Percentiles rank a stretch among this genome's conserved stretches.
phyloP scores from a whole-genome alignment of 2,888 invertebrate species.

The Conistra vaccinii region DNA sequence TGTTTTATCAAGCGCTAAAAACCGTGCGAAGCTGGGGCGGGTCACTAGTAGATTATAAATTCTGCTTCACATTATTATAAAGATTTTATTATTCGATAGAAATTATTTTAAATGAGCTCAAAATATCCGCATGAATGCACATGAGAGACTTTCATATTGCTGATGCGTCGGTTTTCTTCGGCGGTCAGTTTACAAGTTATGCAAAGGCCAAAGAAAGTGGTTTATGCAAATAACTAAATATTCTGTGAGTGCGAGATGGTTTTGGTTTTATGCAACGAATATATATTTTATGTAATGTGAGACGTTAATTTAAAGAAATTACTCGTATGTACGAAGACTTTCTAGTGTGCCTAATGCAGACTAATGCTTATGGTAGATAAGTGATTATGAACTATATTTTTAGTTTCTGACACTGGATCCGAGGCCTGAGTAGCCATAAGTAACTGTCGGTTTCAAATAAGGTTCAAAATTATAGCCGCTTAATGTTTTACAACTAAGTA shows the following conservation, averaged over 20 bases:
- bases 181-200: constrained; percentile 61
- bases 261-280: constrained; percentile 54
- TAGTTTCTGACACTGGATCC: too few species aligned
- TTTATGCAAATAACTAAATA: constrained; percentile 66
- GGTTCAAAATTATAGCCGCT: background rate
- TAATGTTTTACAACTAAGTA: background rate
- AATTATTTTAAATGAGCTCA: constrained; percentile 10
- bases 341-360: constrained; percentile 36
- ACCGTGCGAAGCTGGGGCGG: too few species aligned
- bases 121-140: constrained; percentile 28
- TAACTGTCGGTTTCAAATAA: background rate
- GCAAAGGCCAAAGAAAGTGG: constrained; percentile 71
- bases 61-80: background rate
- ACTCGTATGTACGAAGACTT: constrained; percentile 46
- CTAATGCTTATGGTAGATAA: background rate
- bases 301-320: constrained; percentile 42
- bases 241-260: constrained; percentile 56
- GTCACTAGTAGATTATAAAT: background rate
- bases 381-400: background rate
- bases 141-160: constrained; percentile 65
- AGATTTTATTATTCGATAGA: background rate
- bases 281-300: constrained; percentile 55
- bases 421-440: background rate
- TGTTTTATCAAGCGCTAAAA: too few species aligned
- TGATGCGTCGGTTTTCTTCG: constrained; percentile 34